Base-by-base conservation (phyloP, 2,113 vertebrate genomes). In the Hydrochoerus hydrochaeris region DNA sequence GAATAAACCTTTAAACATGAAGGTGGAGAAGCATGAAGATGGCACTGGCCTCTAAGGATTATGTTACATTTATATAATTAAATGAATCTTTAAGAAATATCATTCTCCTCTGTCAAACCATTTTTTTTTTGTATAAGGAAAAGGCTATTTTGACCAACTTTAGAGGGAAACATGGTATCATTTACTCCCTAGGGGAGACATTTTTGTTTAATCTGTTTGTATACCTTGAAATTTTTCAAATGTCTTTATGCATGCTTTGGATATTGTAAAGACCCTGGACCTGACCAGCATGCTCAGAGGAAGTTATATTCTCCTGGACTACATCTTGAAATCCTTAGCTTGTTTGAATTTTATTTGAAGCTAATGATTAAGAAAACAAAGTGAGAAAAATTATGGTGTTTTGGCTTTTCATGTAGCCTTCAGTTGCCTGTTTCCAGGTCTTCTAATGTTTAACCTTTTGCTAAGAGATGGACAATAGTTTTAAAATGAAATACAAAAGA, bases 401-500 rank as follows among this genome's bases (percentile, higher is more conserved):
- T 73, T 38, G 17, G 38, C 69, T 73, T 41, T 73, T 73, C 69
- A 41, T 41, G 38, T 24, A 41, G 38, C 19, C 8, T 24, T 38
- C 8, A 41, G 20, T 11, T 73, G 69, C 38, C 38, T 41, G 8
- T 73, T 10, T 7, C 19, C n/a, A 20, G 19, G 16, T 41, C n/a
- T 41, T 19, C n/a, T 38, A 71, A 71, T 71, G 69, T 38, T 8
- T 71, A 71, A 71, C 17, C 8, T 41, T n/a, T n/a, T n/a, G n/a
- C 69, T 73, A 73, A 73, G 38, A 73, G 30, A 62, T 60, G 46
- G 19, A 81, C 3, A 85, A 7, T 62, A 81, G n/a, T 10, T 86
- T 96, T 86, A 32, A n/a, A 93, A 82, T 32, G 71, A 87, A 87
- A 20, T 4, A 13, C 62, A 67, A 95, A 81, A 95, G 49, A 24